Evolutionary conservation across 2,888 invertebrate species (phyloP).

Genomic region (Scaptomyza parva): DNA sequence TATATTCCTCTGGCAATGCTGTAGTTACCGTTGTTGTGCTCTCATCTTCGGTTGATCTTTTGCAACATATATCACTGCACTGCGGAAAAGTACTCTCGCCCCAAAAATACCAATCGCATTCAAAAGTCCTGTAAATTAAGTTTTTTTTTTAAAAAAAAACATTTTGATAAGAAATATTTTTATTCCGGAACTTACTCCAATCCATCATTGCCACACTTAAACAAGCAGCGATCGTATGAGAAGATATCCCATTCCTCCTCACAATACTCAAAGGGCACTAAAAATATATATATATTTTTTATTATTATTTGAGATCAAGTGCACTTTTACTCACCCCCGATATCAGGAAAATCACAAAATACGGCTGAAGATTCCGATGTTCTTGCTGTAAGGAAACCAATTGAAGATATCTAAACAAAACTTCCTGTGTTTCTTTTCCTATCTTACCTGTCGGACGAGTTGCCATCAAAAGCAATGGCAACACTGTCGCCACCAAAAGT

Average conservation of each 20-base stretch:
- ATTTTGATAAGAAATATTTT: no score
- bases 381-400: not conserved
- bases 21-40: not conserved
- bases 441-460: not conserved
- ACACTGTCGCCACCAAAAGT: conserved; percentile 46
- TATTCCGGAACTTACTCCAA: no score
- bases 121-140: rapidly evolving
- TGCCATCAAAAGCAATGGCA: conserved; percentile 16
- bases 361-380: not conserved
- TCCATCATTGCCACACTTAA: not conserved
- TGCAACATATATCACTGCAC: conserved; percentile 40
- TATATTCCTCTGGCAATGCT: no score
- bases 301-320: not conserved
- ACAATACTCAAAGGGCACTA: not conserved
- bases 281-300: not conserved
- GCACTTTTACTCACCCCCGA: not conserved
- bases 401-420: not conserved
- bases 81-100: conserved; percentile 1
- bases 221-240: not conserved
- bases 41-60: not conserved
- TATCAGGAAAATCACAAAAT: not conserved
- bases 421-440: rapidly evolving
- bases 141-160: not conserved
- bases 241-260: not conserved
- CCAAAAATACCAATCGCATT: not conserved